Percentiles rank a stretch among this genome's conserved stretches.
These are phyloP conservation scores for Poeciliopsis occidentalis DNA, from an alignment of 2,113 vertebrate genomes.

Conservation along the genomic window DNA sequence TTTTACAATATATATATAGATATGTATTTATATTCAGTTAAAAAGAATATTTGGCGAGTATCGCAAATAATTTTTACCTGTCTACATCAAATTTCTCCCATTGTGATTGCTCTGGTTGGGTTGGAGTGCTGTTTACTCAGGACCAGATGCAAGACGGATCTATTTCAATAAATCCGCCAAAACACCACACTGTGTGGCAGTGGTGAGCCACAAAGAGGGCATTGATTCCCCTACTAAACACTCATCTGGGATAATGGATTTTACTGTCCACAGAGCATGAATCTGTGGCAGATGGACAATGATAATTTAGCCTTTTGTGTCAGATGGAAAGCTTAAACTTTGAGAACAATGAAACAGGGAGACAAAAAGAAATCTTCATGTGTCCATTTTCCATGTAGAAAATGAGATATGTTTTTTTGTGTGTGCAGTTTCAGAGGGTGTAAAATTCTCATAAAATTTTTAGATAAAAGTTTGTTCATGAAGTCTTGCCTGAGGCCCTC, in stretches of 20 bases:
- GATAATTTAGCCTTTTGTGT: slow-evolving; percentile 37
- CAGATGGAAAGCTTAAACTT: slow-evolving; percentile 53
- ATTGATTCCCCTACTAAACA: slow-evolving; percentile 41
- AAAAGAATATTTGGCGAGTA: neutral
- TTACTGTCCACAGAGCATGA: slow-evolving; percentile 36
- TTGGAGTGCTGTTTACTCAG: slow-evolving; percentile 13
- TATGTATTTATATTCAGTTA: too few species aligned
- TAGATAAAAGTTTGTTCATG: slow-evolving; percentile 20
- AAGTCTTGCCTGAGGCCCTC: slow-evolving; percentile 30
- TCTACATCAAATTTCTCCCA: neutral
- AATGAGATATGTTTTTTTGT: neutral
- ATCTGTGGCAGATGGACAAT: slow-evolving; percentile 57
- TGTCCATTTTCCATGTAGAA: neutral
- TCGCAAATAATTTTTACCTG: neutral
- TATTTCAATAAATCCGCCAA: slow-evolving; percentile 18
- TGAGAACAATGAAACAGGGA: slow-evolving; percentile 24
- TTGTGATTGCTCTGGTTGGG: neutral
- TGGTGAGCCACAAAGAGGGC: neutral
- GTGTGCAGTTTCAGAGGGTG: neutral
- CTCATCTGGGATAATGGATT: slow-evolving; percentile 45
- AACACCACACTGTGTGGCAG: neutral
- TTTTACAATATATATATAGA: too few species aligned
- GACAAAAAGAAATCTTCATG: neutral
- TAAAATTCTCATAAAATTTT: slow-evolving; percentile 4
- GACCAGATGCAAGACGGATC: neutral